Evolutionary conservation across 2,888 invertebrate genomes (phyloP).

Genomic region (Ochlodes sylvanus): DNA sequence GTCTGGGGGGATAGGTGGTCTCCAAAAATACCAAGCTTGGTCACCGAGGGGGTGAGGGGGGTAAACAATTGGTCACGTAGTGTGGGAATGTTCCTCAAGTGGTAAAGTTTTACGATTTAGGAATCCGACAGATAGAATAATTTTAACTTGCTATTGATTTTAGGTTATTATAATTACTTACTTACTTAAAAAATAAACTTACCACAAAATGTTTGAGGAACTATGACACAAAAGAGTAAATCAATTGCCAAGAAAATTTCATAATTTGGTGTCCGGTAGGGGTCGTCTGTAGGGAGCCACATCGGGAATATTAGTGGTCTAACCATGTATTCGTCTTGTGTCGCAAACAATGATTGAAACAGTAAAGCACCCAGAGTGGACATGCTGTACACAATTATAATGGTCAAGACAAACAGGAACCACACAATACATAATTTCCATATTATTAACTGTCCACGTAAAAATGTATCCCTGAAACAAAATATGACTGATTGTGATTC

Average conservation of each 20-base stretch:
- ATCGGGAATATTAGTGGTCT: constrained; percentile 65
- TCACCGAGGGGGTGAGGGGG: no score
- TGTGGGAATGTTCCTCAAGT: no score
- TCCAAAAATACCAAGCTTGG: no score
- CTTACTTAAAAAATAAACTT: constrained; percentile 40
- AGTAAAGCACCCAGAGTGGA: constrained; percentile 52
- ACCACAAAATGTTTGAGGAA: constrained; percentile 60
- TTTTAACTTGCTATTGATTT: no score
- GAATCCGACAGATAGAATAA: no score
- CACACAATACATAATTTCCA: constrained; percentile 62
- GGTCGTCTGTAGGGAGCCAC: constrained; percentile 68
- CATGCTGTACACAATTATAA: constrained; percentile 39
- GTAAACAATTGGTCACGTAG: no score
- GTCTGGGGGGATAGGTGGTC: no score
- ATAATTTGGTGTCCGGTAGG: constrained; percentile 66
- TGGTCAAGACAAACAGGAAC: constrained; percentile 48
- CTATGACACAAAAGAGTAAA: constrained; percentile 45
- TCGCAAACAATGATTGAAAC: constrained; percentile 59
- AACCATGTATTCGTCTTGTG: constrained; percentile 55
- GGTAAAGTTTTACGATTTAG: no score
- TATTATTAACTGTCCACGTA: constrained; percentile 62
- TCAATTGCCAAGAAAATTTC: constrained; percentile 60
- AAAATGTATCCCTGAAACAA: constrained; percentile 59
- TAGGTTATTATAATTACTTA: no score
- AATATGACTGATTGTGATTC: neutral